phyloP scores from a whole-genome alignment of 1,140 invertebrate genomes.

The Alviniconcha marisindica region DNA sequence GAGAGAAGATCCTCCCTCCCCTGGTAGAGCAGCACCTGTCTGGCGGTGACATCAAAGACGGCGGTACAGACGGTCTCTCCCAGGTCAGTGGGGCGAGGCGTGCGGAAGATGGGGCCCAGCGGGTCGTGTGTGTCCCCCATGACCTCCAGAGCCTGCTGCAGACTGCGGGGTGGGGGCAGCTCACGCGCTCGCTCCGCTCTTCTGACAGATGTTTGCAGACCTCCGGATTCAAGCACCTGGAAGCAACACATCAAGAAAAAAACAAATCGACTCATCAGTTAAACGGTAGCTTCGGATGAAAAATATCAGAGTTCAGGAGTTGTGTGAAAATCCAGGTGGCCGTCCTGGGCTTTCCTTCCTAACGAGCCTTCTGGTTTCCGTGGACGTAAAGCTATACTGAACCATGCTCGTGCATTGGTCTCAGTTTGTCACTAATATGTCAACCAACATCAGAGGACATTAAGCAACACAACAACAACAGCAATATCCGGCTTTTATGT shows the following conservation, averaged over 20 bases:
- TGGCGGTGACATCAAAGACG: slow-evolving; percentile 33
- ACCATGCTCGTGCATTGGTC: too few species aligned
- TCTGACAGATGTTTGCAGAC: not conserved
- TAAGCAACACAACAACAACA: too few species aligned
- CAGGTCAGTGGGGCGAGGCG: slow-evolving; percentile 32
- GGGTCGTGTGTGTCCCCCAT: slow-evolving; percentile 8
- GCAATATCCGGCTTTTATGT: too few species aligned
- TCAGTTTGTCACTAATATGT: too few species aligned
- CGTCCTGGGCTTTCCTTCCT: too few species aligned
- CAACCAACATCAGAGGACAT: too few species aligned
- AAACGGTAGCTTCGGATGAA: too few species aligned
- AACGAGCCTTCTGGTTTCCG: too few species aligned
- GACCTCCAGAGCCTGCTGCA: slow-evolving; percentile 23
- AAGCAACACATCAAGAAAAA: too few species aligned
- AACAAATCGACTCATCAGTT: not conserved
- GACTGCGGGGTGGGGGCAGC: not conserved
- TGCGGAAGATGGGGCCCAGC: slow-evolving; percentile 29
- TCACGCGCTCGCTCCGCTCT: not conserved
- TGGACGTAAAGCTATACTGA: too few species aligned
- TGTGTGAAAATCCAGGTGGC: too few species aligned
- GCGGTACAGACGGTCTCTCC: slow-evolving; percentile 34
- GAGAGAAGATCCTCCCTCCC: slow-evolving; percentile 13
- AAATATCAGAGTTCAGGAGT: too few species aligned
- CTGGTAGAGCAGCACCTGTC: slow-evolving; percentile 33
- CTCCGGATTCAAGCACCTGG: not conserved